These are phyloP conservation scores for Boloria selene DNA, from an alignment of 2,888 invertebrate genomes.

Conservation along the genomic window DNA sequence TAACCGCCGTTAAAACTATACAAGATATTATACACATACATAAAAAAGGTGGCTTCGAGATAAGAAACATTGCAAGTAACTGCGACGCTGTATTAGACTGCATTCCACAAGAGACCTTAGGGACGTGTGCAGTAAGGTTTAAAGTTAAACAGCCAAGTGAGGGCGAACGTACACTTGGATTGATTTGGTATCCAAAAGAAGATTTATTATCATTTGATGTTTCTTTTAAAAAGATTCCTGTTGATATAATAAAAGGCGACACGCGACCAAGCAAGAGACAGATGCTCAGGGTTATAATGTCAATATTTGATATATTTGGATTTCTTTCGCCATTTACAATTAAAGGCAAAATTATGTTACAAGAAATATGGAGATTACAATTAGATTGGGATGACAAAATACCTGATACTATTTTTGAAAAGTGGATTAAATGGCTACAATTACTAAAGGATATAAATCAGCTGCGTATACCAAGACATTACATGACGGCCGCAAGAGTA, in stretches of 20 bases:
- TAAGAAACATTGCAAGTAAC: conserved; percentile 1
- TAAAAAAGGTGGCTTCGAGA: conserved; percentile 13
- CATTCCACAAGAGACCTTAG: conserved; percentile 12
- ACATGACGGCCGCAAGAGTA: neutral
- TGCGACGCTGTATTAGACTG: neutral
- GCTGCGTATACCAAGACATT: neutral
- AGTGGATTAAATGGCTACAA: conserved; percentile 18
- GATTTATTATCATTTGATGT: conserved; percentile 41
- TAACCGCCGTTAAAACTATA: neutral
- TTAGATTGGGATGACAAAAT: conserved; percentile 21
- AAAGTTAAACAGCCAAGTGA: conserved; percentile 35
- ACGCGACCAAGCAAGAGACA: conserved; percentile 41
- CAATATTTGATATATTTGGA: conserved; percentile 42
- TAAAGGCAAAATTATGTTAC: conserved; percentile 42
- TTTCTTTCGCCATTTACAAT: conserved; percentile 44
- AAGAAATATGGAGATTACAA: conserved; percentile 19
- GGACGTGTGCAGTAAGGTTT: conserved; percentile 36
- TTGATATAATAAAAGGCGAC: conserved; percentile 29
- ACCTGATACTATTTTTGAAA: conserved; percentile 28
- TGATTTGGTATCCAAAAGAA: conserved; percentile 41
- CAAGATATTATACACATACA: conserved; percentile 5
- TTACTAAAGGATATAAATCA: neutral
- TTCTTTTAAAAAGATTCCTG: conserved; percentile 37
- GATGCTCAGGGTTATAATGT: conserved; percentile 42
- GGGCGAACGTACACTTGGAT: conserved; percentile 41